phyloP scores from a whole-genome alignment of 2,797 vertebrate genomes.

The Anguilla anguilla region DNA sequence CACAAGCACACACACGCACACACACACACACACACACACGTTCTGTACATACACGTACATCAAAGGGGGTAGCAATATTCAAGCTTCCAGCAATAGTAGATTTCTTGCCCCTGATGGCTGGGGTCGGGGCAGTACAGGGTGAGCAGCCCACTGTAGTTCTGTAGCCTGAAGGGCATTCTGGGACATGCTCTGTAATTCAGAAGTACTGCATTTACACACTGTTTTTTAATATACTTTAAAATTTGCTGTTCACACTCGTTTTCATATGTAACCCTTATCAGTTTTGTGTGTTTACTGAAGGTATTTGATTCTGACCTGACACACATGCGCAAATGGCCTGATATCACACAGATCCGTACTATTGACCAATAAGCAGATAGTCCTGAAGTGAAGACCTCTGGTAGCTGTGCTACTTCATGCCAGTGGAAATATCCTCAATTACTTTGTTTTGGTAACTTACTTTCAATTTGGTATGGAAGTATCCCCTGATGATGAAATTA shows the following conservation, averaged over 20 bases:
- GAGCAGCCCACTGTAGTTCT: neutral
- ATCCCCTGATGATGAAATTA: too few relatives aligned
- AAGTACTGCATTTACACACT: neutral
- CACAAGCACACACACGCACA: constrained; percentile 3
- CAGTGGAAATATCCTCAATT: too few relatives aligned
- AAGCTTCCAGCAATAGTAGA: constrained; percentile 7
- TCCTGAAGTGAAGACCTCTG: too few relatives aligned
- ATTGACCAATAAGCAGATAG: neutral
- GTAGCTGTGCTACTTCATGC: too few relatives aligned
- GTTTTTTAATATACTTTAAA: neutral
- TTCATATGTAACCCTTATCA: neutral
- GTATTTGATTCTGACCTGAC: neutral
- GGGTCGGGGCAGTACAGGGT: neutral
- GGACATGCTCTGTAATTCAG: neutral
- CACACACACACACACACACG: constrained; percentile 8
- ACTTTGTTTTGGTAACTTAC: too few relatives aligned
- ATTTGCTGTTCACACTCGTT: neutral
- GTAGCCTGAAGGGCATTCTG: constrained; percentile 1
- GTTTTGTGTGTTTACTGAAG: neutral
- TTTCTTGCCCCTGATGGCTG: neutral
- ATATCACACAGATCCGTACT: neutral
- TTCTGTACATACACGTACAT: neutral
- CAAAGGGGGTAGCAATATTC: neutral
- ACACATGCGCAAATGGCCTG: neutral
- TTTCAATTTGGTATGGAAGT: too few relatives aligned